These are phyloP conservation scores for Phylloscopus collybita DNA, from an alignment of 2,797 vertebrate species.

Conservation along the genomic window DNA sequence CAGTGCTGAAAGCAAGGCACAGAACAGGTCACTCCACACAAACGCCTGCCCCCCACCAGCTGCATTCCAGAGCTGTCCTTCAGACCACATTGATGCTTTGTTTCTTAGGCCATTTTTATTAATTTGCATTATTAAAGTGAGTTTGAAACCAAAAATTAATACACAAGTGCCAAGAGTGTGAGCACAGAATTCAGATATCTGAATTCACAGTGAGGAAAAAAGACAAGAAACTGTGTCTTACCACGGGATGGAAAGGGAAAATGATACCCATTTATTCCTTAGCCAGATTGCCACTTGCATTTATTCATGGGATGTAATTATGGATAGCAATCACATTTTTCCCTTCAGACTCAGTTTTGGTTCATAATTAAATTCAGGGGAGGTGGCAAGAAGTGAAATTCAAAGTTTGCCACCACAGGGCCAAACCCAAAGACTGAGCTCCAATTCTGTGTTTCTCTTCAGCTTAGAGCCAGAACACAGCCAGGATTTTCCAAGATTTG, in stretches of 20 bases:
- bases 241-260: neutral
- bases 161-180: neutral
- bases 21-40: neutral
- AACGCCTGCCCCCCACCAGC: neutral
- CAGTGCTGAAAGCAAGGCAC: neutral
- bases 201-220: neutral
- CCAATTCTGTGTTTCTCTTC: neutral
- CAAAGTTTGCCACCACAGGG: neutral
- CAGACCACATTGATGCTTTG: rapidly evolving
- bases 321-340: neutral
- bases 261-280: neutral
- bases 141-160: neutral
- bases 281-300: neutral
- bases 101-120: neutral
- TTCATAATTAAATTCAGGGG: neutral
- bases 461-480: neutral
- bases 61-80: neutral
- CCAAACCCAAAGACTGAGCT: neutral
- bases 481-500: neutral
- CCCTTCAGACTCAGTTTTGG: neutral
- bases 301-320: neutral
- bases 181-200: neutral
- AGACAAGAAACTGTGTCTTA: neutral
- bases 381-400: neutral
- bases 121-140: neutral